Evolutionary conservation across 2,797 vertebrate species (phyloP).

Genomic region (Phataginus tetradactyla): DNA sequence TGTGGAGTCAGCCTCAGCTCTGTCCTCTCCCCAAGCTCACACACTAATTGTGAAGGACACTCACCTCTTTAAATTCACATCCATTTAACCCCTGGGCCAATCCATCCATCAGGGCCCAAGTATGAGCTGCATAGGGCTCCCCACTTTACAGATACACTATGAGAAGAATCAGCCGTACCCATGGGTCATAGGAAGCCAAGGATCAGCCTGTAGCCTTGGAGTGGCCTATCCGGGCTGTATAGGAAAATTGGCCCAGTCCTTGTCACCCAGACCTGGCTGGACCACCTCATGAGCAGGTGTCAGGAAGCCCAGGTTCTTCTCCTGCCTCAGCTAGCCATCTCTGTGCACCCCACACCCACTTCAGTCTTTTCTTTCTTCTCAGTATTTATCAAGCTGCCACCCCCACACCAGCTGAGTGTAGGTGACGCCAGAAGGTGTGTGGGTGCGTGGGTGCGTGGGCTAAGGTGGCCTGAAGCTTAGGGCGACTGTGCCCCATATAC

Average conservation of each 20-base stretch:
- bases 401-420: background rate
- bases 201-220: background rate
- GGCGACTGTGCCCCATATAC: background rate
- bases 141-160: accelerated
- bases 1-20: background rate
- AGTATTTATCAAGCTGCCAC: conserved; percentile 3
- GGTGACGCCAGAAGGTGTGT: conserved; percentile 9
- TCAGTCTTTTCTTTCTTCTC: background rate
- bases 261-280: background rate
- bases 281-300: background rate
- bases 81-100: background rate
- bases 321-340: background rate
- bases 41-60: background rate
- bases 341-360: background rate
- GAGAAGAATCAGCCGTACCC: background rate
- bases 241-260: background rate
- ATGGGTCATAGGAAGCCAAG: background rate
- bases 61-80: background rate
- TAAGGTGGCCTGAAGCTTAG: background rate
- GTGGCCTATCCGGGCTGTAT: background rate
- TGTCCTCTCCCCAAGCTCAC: background rate
- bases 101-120: background rate
- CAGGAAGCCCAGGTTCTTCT: background rate
- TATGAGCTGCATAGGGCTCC: background rate
- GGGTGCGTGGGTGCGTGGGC: conserved; percentile 13